Evolutionary conservation across 2,113 vertebrate genomes (phyloP).

Genomic region (Menura novaehollandiae): DNA sequence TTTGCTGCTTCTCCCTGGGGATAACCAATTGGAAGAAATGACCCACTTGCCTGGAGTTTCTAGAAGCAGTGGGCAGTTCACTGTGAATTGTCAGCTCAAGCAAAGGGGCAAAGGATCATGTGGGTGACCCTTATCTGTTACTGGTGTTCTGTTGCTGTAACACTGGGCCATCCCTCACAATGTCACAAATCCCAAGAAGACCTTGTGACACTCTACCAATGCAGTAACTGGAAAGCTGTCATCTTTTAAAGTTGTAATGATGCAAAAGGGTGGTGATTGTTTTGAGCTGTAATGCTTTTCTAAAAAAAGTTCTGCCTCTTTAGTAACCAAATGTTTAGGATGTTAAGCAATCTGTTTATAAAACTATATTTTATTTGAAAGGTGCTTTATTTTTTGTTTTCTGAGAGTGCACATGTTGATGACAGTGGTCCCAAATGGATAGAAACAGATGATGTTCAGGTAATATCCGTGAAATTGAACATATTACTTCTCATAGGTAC

Average conservation of each 20-base stretch:
- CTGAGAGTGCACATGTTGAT: neutral
- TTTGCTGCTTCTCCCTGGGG: constrained; percentile 60
- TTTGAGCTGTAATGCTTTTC: neutral
- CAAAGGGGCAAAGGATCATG: constrained; percentile 12
- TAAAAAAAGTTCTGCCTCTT: neutral
- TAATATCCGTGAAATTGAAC: neutral
- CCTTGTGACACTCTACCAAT: neutral
- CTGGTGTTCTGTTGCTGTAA: neutral
- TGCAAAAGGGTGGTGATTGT: neutral
- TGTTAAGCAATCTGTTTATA: neutral
- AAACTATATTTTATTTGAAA: neutral
- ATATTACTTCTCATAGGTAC: neutral
- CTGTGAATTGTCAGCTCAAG: constrained; percentile 55
- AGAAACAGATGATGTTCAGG: neutral
- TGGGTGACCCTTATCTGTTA: neutral
- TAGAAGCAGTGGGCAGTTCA: constrained; percentile 44
- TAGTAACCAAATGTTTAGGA: neutral
- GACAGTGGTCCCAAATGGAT: neutral
- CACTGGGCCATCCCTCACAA: neutral
- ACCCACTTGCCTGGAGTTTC: constrained; percentile 40
- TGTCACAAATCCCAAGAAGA: neutral
- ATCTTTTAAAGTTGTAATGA: neutral
- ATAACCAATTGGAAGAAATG: constrained; percentile 50
- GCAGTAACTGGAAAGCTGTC: neutral
- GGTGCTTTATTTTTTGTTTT: neutral